Base-by-base conservation (phyloP, 2,888 invertebrate species). In the Drosophila bunnanda region DNA sequence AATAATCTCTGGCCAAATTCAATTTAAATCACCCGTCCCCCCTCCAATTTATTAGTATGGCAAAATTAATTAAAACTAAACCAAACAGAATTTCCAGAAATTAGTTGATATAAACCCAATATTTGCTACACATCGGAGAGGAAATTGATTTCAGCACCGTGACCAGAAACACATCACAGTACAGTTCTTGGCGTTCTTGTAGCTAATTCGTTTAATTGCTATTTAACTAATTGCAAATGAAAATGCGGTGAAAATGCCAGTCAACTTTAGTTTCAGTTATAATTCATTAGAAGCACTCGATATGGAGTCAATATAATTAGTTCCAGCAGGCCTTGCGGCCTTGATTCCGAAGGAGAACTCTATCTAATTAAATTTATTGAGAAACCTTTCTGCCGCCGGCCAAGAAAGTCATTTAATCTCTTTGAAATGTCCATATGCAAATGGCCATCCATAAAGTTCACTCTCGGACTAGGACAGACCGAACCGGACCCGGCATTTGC, bases 1-100 rank as follows among this genome's bases (percentile, higher is more conserved):
- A 71, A 73, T 88, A 79, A 88, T 86, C 78, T 77, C 52, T 69
- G 57, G 46, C 46, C 57, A 44, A 73, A 75, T 73, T 75, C 52
- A 58, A 68, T 85, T 79, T 50, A 58, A 53, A 66, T 44, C 48
- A n/a, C 34, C 71, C 64, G 46, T 36, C 38, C 13, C 8, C 41
- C n/a, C 8, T 38, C 48, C 22, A 67, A 61, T 82, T 75, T 73
- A 62, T 68, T 50, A 56, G 48, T 53, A 52, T 28, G 66, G 36
- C 60, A 17, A 74, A 87, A 81, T 84, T 75, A 89, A 89, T 88
- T 87, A 79, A 76, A 77, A 67, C 55, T 62, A 72, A 59, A 74
- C 77, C 78, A 64, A 22, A 46, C 57, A 57, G 58, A 32, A 64
- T 61, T 67, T 52, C 17, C n/a, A 12, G 46, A 69, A 57, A 53